A percentile compares a stretch with the other conserved stretches of the same genome.
These are phyloP conservation scores for Epinephelus cyanopodus DNA, from an alignment of 2,113 vertebrate species.

Conservation along the genomic window DNA sequence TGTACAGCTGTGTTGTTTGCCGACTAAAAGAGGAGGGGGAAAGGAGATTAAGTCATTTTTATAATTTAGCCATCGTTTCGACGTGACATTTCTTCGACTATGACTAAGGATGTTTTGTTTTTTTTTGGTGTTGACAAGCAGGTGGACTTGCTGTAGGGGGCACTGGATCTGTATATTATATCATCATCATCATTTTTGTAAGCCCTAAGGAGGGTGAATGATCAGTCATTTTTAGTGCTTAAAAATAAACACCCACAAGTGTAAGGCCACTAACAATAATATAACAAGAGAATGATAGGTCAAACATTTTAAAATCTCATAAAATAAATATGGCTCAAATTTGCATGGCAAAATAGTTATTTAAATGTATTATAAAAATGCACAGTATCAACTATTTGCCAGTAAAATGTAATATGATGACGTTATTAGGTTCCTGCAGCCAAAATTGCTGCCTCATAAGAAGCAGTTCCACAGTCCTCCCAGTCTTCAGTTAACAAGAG, in stretches of 20 bases:
- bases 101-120: too few species aligned
- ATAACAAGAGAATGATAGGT: background rate
- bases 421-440: background rate
- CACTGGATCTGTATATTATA: background rate
- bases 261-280: background rate
- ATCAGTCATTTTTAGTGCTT: background rate
- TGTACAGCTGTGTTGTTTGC: background rate
- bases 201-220: background rate
- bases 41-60: too few species aligned
- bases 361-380: background rate
- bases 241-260: background rate
- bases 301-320: background rate
- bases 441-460: background rate
- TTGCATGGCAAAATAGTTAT: background rate
- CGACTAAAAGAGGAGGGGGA: too few species aligned
- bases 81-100: too few species aligned
- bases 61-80: too few species aligned
- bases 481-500: conserved; percentile 2
- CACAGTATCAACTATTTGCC: background rate
- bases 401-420: background rate
- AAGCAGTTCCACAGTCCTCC: background rate
- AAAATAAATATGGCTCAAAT: background rate
- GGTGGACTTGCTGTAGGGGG: background rate
- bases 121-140: background rate
- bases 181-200: too few species aligned